phyloP scores from a whole-genome alignment of 2,888 invertebrate species.

The Thereva unica region DNA sequence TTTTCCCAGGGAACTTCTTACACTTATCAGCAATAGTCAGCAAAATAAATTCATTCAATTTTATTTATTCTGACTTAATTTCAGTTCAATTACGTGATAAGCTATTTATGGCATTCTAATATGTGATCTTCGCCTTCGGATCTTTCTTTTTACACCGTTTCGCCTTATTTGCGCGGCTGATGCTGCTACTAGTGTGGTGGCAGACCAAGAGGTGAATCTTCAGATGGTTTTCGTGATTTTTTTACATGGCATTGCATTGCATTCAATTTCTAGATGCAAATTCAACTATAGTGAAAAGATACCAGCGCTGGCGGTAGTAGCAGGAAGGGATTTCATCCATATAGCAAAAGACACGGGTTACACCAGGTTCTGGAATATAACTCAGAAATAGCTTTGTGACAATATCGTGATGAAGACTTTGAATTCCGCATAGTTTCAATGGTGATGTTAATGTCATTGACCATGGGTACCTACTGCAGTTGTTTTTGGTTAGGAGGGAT shows the following conservation, averaged over 20 bases:
- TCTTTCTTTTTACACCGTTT: constrained; percentile 14
- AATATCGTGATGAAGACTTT: constrained; percentile 44
- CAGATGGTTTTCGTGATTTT: constrained; percentile 14
- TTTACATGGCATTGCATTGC: constrained; percentile 18
- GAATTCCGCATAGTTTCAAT: constrained; percentile 41
- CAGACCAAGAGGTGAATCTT: constrained; percentile 14
- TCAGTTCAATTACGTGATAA: constrained; percentile 47
- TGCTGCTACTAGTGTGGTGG: constrained; percentile 12
- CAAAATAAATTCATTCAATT: constrained; percentile 36
- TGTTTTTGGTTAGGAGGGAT: too few relatives aligned
- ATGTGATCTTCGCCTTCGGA: constrained; percentile 32
- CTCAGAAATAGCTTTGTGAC: constrained; percentile 38
- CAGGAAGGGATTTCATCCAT: constrained; percentile 15
- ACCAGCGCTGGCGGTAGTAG: constrained; percentile 12
- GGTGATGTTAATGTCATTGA: constrained; percentile 15
- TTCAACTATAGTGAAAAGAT: constrained; percentile 22
- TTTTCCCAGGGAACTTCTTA: too few relatives aligned
- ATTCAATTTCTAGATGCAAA: constrained; percentile 29
- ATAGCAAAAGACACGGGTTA: background rate
- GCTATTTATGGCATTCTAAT: constrained; percentile 46
- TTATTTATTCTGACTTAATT: constrained; percentile 47
- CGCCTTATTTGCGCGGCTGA: constrained; percentile 12
- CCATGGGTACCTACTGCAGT: background rate
- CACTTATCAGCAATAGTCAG: background rate
- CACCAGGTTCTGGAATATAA: constrained; percentile 5